A percentile compares a stretch with the other conserved stretches of the same genome.
Evolutionary conservation across 2,113 vertebrate species (phyloP).

Genomic region (Zeus faber): DNA sequence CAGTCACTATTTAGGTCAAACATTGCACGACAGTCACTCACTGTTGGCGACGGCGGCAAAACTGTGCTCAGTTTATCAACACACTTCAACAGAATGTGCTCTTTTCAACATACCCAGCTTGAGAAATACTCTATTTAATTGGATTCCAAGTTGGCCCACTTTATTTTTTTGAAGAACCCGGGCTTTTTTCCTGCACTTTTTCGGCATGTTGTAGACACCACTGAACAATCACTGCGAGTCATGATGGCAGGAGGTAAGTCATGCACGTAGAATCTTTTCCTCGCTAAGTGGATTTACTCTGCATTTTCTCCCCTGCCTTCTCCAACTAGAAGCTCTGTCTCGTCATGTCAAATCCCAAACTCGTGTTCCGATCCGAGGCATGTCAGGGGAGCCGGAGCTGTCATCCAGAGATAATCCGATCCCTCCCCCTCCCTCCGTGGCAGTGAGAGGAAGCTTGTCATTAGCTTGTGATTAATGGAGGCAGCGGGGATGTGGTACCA

Average conservation of each 20-base stretch:
- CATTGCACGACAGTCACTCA: neutral
- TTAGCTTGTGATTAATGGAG: neutral
- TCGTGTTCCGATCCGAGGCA: slow-evolving; percentile 2
- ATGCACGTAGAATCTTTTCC: neutral
- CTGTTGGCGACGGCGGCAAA: neutral
- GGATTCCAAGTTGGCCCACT: neutral
- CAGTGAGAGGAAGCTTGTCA: neutral
- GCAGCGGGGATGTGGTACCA: neutral
- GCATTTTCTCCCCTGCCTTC: neutral
- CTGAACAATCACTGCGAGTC: too few relatives aligned
- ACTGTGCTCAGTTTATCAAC: neutral
- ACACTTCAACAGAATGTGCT: neutral
- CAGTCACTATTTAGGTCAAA: slow-evolving; percentile 49
- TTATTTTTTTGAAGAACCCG: neutral
- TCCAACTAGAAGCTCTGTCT: slow-evolving; percentile 5
- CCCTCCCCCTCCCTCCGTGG: neutral
- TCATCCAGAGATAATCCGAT: slow-evolving; percentile 31
- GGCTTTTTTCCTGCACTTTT: neutral
- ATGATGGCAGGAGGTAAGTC: neutral
- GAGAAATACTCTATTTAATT: neutral
- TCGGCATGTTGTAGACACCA: too few relatives aligned
- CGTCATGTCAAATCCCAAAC: slow-evolving; percentile 30
- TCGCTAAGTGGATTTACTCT: slow-evolving; percentile 9
- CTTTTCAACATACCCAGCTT: neutral
- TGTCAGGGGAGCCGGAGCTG: slow-evolving; percentile 19